These are phyloP conservation scores for Entomyzon cyanotis DNA, from an alignment of 2,113 vertebrate species.

Conservation along the genomic window DNA sequence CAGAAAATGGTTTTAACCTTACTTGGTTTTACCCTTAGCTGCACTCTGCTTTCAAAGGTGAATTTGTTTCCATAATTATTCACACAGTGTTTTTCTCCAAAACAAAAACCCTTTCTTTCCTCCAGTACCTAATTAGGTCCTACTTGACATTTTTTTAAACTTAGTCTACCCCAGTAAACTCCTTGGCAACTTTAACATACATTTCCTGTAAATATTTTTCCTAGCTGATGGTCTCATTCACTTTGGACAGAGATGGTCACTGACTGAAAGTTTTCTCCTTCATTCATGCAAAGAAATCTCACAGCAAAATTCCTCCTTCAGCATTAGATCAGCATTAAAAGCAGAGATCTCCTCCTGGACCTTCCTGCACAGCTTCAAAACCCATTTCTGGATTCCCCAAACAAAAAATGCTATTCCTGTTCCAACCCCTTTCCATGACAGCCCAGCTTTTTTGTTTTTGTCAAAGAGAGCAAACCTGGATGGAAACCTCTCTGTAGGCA, in stretches of 20 bases:
- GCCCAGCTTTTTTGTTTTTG: background rate
- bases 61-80: background rate
- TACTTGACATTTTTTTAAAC: background rate
- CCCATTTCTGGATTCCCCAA: background rate
- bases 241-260: background rate
- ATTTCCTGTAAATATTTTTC: background rate
- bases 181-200: background rate
- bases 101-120: background rate
- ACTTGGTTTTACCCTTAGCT: background rate
- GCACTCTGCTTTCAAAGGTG: background rate
- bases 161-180: background rate
- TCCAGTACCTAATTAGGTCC: background rate
- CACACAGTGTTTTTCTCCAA: background rate
- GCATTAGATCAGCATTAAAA: background rate
- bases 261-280: background rate
- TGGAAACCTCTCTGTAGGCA: background rate
- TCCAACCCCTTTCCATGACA: background rate
- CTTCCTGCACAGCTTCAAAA: background rate
- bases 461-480: background rate
- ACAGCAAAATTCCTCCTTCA: background rate
- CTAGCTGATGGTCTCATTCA: background rate
- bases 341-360: background rate
- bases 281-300: background rate
- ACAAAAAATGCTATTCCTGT: accelerated
- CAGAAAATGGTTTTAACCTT: background rate